Evolutionary conservation across 2,113 vertebrate species (phyloP), one percentile per base, ranked within the genome.

Genomic region (Menidia beryllina): DNA sequence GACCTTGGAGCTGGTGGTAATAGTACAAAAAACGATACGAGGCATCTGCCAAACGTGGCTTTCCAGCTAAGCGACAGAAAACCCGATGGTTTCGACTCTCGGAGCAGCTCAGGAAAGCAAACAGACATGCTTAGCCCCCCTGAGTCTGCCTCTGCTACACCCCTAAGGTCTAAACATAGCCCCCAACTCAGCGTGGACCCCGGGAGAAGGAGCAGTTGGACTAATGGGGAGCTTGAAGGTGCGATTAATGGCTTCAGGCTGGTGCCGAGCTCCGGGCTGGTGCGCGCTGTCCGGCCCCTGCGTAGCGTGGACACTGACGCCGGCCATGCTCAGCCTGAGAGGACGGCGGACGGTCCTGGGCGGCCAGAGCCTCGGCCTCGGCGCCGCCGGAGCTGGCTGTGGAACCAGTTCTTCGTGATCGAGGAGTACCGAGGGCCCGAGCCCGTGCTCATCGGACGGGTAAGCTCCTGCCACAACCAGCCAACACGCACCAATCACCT

Each of bases 401-500:
- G 96, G 96, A 97, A 97, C 88, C 96, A 97, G 92, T 97, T 97
- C 88, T 97, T 97, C 54, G 96, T 97, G 79, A 96, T 97, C 23
- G 96, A 97, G 87, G 96, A 97, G 85, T 97, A 97, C 77, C 85
- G 92, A n/a, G 96, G 95, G 13, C 96, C 96, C 0, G 96, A 96
- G 69, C 96, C 96, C 0, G 95, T 97, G 72, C 94, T 97, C 54
- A 96, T 97, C 14, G 96, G 96, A 77, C 95, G 95, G 94, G 96
- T 97, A 91, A 95, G 95, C 53, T n/a, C 2, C 20, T 23, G 52
- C 54, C 70, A 39, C 55, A 23, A 52, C 41, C 59, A 23, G 23
- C 51, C 67, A 57, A 59, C 49, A 34, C 30, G 24, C 15, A 20
- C 58, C 26, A 55, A 52, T 69, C 23, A 36, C 51, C 26, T 67